Evolutionary conservation across 2,797 vertebrate genomes (phyloP), one percentile per base, ranked within the genome.

Genomic region (Ibycter americanus): DNA sequence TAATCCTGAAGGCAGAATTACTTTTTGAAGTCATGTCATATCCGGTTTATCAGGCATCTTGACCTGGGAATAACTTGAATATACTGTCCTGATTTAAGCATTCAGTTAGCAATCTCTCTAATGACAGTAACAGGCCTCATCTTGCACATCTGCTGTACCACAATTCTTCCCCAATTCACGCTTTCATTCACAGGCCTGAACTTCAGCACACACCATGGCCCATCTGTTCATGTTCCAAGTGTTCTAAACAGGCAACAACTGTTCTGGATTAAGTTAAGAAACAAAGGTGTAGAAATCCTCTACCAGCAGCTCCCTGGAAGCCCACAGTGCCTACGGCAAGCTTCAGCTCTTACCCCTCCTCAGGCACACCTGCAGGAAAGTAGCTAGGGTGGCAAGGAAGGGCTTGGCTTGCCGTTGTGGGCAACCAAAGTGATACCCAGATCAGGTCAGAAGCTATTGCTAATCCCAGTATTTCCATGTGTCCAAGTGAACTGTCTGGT

Each of bases 391-490:
- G 9, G 44, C 26, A 22, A 51, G 55, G 26, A 32, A 32, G 10
- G 54, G 73, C 63, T 61, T 26, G 4, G 29, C 36, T 51, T 46
- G 22, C 46, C 36, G 36, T 17, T 8, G 2, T 3, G 5, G 22
- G 32, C 63, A 59, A 67, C 36, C 11, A 0, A 47, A 29, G 15
- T 1, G 4, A 23, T 4, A 73, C 3, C 1, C 2, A 19, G 15
- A 44, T 38, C 27, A 8, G 32, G 23, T 46, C 46, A 74, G 22
- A 51, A 65, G 59, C 36, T 26, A 26, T 13, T 12, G 31, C 26
- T 58, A 44, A 58, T 15, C 26, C 22, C 27, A 19, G 8, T 42
- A 19, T 32, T 31, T 36, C 34, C 18, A 2, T 2, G 9, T 10
- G 19, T 65, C 52, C n/a, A 31, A 16, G 17, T 9, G 15, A 62